Conservation (phyloP, 1,140 invertebrate species). For the Cheumatopsyche charites region DNA sequence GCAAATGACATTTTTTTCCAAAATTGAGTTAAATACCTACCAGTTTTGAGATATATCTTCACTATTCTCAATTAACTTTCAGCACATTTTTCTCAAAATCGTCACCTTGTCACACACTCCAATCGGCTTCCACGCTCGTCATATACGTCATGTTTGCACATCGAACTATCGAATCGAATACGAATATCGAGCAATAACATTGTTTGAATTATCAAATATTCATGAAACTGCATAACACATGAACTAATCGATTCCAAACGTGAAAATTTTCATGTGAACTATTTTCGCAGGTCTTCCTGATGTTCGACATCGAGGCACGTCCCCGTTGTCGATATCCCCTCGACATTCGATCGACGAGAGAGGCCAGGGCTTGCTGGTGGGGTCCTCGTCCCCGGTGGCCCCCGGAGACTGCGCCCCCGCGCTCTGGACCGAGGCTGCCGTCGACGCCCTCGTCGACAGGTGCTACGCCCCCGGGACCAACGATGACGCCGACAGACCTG, state of each 20-base stretch:
- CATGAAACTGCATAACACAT: too few species aligned
- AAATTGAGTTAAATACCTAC: too few species aligned
- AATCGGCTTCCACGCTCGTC: too few species aligned
- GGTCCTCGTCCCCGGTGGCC: not conserved
- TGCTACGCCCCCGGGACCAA: conserved; percentile 38
- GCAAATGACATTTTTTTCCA: too few species aligned
- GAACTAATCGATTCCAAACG: not conserved
- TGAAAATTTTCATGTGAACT: not conserved
- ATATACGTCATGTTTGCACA: too few species aligned
- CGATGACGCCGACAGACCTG: conserved; percentile 75
- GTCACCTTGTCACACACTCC: too few species aligned
- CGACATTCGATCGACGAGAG: conserved; percentile 56
- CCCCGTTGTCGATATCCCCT: conserved; percentile 58
- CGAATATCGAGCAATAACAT: too few species aligned
- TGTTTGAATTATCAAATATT: too few species aligned
- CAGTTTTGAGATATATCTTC: too few species aligned
- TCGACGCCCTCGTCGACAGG: conserved; percentile 44
- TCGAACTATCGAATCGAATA: too few species aligned
- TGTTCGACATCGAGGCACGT: conserved; percentile 59
- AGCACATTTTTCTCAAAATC: too few species aligned
- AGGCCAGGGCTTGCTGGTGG: conserved; percentile 27
- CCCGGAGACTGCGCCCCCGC: not conserved
- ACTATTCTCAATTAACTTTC: too few species aligned
- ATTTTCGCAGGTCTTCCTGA: conserved; percentile 48
- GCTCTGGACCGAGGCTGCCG: conserved; percentile 54